A percentile compares a stretch with the other conserved stretches of the same genome.
Evolutionary conservation across 2,113 vertebrate species (phyloP).

Genomic region (Rutilus rutilus): DNA sequence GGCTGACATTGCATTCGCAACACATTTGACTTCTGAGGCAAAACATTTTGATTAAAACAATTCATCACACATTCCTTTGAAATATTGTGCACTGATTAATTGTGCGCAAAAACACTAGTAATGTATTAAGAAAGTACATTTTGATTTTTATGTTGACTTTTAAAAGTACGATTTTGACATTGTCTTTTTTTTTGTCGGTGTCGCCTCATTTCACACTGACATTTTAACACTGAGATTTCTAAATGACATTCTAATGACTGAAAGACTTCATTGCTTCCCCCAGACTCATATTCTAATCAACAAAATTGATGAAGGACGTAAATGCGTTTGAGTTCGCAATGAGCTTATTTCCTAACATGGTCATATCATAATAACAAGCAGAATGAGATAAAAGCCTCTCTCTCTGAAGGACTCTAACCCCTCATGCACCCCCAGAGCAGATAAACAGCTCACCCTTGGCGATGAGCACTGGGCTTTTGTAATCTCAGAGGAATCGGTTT

Average conservation of each 20-base stretch:
- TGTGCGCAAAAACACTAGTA: background rate
- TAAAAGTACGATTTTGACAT: background rate
- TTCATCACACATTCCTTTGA: background rate
- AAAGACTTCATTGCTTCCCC: background rate
- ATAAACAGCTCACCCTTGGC: slow-evolving; percentile 67
- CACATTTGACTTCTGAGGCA: background rate
- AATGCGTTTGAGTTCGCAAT: slow-evolving; percentile 18
- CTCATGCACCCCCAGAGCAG: slow-evolving; percentile 49
- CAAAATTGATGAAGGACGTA: slow-evolving; percentile 5
- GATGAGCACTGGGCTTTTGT: slow-evolving; percentile 55
- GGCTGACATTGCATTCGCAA: background rate
- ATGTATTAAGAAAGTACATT: background rate
- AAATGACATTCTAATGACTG: slow-evolving; percentile 30
- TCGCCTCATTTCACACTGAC: slow-evolving; percentile 17
- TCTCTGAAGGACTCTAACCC: slow-evolving; percentile 45
- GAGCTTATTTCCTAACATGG: background rate
- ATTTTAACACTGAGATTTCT: background rate
- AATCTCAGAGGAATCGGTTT: slow-evolving; percentile 59
- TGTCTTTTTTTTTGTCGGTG: background rate
- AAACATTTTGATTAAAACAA: background rate
- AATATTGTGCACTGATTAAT: background rate
- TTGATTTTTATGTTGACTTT: slow-evolving; percentile 9
- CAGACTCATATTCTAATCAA: background rate
- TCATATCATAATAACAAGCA: slow-evolving; percentile 32
- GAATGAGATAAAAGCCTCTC: slow-evolving; percentile 35